Conservation (phyloP, 2,113 vertebrate genomes). For the Actinemys pallida region DNA sequence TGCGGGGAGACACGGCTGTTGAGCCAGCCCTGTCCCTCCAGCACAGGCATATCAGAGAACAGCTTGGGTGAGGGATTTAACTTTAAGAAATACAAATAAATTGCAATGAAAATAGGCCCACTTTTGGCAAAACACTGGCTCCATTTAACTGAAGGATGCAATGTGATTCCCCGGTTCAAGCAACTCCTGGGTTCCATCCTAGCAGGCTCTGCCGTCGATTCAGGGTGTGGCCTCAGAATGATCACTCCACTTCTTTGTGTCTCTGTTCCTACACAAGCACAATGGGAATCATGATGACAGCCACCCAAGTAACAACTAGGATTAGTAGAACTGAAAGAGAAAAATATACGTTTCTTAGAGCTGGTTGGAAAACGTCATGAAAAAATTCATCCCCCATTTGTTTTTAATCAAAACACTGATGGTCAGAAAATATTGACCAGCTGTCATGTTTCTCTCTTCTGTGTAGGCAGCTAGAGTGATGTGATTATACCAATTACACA, state of each 20-base stretch:
- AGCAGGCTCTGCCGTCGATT: not conserved
- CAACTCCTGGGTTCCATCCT: not conserved
- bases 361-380: not conserved
- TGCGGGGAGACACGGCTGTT: not conserved
- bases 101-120: not conserved
- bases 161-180: not conserved
- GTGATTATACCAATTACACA: not conserved
- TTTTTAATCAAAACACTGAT: not conserved
- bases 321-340: not conserved
- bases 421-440: not conserved
- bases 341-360: not conserved
- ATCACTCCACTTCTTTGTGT: not conserved
- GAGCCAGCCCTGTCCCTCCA: not conserved
- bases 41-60: not conserved
- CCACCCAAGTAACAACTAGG: not conserved
- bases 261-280: not conserved
- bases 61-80: not conserved
- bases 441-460: not conserved
- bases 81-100: not conserved
- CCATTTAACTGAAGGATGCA: not conserved
- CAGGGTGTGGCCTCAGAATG: not conserved
- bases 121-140: not conserved
- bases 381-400: too few species aligned
- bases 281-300: not conserved
- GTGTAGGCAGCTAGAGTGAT: not conserved